Percentiles rank a stretch among this genome's conserved stretches.
Evolutionary conservation across 2,113 vertebrate genomes (phyloP).

Genomic region (Sialia sialis): DNA sequence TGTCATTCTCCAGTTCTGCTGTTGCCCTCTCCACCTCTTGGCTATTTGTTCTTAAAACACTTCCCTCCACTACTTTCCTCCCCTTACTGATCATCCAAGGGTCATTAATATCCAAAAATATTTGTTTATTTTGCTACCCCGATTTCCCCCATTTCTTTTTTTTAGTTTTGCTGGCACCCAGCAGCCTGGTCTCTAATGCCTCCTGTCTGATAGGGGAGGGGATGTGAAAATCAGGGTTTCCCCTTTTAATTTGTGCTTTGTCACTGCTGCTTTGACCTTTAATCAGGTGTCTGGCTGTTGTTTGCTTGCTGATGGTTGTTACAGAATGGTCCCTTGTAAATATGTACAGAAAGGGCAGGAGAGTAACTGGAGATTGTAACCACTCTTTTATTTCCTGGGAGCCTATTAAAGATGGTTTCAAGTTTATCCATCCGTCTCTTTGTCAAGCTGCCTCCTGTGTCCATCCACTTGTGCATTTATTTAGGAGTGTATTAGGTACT

Average conservation of each 20-base stretch:
- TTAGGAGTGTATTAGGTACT: conserved; percentile 40
- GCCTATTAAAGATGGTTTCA: conserved; percentile 20
- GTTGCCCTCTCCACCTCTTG: neutral
- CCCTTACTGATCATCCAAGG: neutral
- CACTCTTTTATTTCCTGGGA: conserved; percentile 39
- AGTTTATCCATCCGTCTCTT: conserved; percentile 1
- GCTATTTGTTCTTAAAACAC: neutral
- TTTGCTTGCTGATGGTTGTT: conserved; percentile 34
- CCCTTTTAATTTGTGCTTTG: conserved; percentile 35
- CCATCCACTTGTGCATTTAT: conserved; percentile 42
- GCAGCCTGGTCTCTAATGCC: neutral
- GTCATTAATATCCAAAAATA: neutral
- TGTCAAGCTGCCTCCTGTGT: conserved; percentile 55
- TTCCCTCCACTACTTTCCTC: neutral
- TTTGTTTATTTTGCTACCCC: neutral
- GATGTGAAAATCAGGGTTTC: neutral
- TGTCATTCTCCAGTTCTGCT: neutral
- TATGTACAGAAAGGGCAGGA: conserved; percentile 37
- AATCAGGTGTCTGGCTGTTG: conserved; percentile 27
- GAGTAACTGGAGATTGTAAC: conserved; percentile 26
- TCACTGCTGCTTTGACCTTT: conserved; percentile 31
- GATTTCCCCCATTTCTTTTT: neutral
- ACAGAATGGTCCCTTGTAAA: conserved; percentile 38
- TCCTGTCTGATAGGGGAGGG: neutral
- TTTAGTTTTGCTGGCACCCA: neutral